Conservation (phyloP, 2,888 invertebrate genomes). For the Scaptomyza cyrtandrae region DNA sequence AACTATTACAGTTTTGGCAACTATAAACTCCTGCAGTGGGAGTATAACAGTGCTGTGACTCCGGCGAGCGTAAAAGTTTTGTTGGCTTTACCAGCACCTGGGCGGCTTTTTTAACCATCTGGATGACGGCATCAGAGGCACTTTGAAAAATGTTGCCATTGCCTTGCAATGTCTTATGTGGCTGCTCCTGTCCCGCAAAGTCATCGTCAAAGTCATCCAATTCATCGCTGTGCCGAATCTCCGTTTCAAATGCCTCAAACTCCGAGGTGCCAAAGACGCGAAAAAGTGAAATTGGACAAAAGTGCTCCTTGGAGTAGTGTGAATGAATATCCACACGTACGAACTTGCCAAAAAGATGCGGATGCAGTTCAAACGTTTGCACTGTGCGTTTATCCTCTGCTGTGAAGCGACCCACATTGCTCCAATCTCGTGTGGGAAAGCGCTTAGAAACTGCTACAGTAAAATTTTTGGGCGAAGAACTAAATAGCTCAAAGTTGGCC, state of each 20-base stretch:
- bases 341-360: conserved; percentile 94
- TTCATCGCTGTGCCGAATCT: conserved; percentile 89
- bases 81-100: conserved; percentile 91
- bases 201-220: conserved; percentile 89
- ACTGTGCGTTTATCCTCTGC: conserved; percentile 94
- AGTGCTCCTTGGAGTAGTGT: conserved; percentile 98
- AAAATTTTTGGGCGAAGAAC: conserved; percentile 97
- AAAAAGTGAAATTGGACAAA: conserved; percentile 98
- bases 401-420: conserved; percentile 92
- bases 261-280: conserved; percentile 97
- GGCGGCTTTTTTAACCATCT: conserved; percentile 96
- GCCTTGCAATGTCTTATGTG: conserved; percentile 80
- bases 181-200: conserved; percentile 66
- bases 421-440: conserved; percentile 96
- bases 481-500: conserved; percentile 99
- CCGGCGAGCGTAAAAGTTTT: conserved; percentile 73
- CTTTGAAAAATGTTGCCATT: conserved; percentile 91
- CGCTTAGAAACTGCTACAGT: conserved; percentile 94
- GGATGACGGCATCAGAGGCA: conserved; percentile 95
- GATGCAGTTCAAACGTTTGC: conserved; percentile 93
- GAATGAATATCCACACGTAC: conserved; percentile 96
- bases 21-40: conserved; percentile 89
- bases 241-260: conserved; percentile 94
- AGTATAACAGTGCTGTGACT: conserved; percentile 86
- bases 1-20: conserved; percentile 90